phyloP scores from a whole-genome alignment of 2,888 invertebrate genomes.

The Leptopterna dolabrata region DNA sequence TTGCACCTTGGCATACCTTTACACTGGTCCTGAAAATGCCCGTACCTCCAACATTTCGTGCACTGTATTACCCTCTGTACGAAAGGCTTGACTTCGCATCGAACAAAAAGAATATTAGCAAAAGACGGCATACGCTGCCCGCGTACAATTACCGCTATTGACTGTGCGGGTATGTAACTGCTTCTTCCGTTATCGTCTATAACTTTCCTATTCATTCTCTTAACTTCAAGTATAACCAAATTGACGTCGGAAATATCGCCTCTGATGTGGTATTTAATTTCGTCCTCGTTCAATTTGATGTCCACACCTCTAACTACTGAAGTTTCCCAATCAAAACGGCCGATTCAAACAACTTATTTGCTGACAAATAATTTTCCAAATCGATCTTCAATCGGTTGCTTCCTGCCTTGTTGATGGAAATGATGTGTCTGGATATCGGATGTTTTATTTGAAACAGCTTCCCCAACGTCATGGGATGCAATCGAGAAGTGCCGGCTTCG shows the following conservation, averaged over 20 bases:
- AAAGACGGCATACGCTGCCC: background rate
- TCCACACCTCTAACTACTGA: background rate
- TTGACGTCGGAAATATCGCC: background rate
- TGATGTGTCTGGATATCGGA: background rate
- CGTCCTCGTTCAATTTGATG: background rate
- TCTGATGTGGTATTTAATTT: background rate
- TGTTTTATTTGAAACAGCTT: background rate
- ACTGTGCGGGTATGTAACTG: background rate
- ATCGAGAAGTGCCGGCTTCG: background rate
- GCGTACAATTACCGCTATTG: background rate
- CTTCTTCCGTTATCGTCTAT: too few relatives aligned
- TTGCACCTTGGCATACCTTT: background rate
- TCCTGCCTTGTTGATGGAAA: background rate
- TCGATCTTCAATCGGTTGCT: background rate
- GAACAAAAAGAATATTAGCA: background rate
- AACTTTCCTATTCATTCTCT: background rate
- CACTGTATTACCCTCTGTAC: too few relatives aligned
- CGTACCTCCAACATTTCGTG: too few relatives aligned
- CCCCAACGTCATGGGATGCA: background rate
- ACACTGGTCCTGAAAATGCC: background rate
- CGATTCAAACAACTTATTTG: background rate
- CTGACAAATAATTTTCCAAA: background rate
- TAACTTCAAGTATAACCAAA: background rate
- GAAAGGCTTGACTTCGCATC: too few relatives aligned
- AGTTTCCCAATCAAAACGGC: background rate